Conservation (phyloP, 2,888 invertebrate genomes). For the Leucoptera coffeella region DNA sequence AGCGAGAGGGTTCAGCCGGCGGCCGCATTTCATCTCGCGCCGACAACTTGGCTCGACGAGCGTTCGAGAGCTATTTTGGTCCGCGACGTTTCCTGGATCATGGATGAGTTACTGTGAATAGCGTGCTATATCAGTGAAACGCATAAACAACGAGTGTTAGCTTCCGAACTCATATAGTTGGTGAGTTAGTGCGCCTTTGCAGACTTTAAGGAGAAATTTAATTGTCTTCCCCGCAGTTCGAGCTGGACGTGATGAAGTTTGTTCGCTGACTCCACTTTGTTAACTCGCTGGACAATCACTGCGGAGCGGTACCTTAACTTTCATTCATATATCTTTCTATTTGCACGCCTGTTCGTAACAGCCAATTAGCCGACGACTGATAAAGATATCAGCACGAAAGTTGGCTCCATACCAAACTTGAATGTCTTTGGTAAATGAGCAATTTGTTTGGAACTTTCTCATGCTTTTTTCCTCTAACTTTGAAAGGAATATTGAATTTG, state of each 20-base stretch:
- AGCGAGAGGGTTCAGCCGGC: conserved; percentile 25
- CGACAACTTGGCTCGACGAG: neutral
- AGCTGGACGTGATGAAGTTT: too few species aligned
- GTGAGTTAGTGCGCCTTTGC: too few species aligned
- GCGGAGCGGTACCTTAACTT: neutral
- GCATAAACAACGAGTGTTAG: conserved; percentile 20
- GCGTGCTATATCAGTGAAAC: conserved; percentile 2
- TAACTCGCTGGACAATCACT: neutral
- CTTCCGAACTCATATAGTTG: too few species aligned
- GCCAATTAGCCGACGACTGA: conserved; percentile 3
- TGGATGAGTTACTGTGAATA: conserved; percentile 1
- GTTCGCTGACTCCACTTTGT: conserved; percentile 1
- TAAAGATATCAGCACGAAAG: conserved; percentile 4
- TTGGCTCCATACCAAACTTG: conserved; percentile 3
- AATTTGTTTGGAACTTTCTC: too few species aligned
- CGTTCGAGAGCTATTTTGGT: conserved; percentile 1
- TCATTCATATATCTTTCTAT: too few species aligned
- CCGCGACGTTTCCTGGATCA: conserved; percentile 3
- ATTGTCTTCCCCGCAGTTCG: too few species aligned
- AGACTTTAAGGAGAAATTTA: too few species aligned
- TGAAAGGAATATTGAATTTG: too few species aligned
- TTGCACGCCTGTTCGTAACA: conserved; percentile 3
- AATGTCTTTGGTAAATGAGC: too few species aligned
- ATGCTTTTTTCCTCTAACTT: too few species aligned
- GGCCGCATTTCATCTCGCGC: conserved; percentile 15